Evolutionary conservation across 2,888 invertebrate genomes (phyloP), one percentile per base, ranked within the genome.

Genomic region (Lasioglossum leucozonium): DNA sequence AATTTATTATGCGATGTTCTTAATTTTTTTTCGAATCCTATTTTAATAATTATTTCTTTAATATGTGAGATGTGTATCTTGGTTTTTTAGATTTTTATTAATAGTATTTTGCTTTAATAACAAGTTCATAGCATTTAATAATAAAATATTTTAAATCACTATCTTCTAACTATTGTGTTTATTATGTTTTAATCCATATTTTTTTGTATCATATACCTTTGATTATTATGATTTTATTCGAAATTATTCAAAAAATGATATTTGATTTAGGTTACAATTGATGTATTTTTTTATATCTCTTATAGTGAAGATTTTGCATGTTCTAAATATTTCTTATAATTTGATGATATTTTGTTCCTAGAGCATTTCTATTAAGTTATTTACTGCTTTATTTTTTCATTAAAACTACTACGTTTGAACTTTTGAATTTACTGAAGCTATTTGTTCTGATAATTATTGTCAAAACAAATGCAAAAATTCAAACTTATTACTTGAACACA

Each of bases 391-490:
- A n/a, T n/a, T 13, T 69, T 40, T 40, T 40, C n/a, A 40, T 40
- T 69, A 5, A 69, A 69, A 11, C 37, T 40, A 37, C 11, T 40
- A 69, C 40, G 40, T 69, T 40, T 11, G 40, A 11, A 5, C n/a
- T 40, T 37, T 30, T 67, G 1, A 67, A 67, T 37, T 11, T 34
- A 40, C 22, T n/a, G 22, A 67, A 67, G n/a, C 22, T 40, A 34
- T 67, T 67, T 30, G 65, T 65, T 65, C 22, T 10, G 18, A 18
- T 67, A 67, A 34, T n/a, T 73, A 55, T 67, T 67, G 22, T n/a
- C 26, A 55, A 55, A 47, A n/a, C 37, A 73, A 37, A 18, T 55
- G 6, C 37, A 37, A 55, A n/a, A 73, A 18, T 40, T 26, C 1
- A 4, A 73, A 65, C 65, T 22, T 40, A 44, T 65, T 42, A 75